These are phyloP conservation scores for Scalopus aquaticus DNA, from an alignment of 2,113 vertebrate genomes.

Conservation along the genomic window DNA sequence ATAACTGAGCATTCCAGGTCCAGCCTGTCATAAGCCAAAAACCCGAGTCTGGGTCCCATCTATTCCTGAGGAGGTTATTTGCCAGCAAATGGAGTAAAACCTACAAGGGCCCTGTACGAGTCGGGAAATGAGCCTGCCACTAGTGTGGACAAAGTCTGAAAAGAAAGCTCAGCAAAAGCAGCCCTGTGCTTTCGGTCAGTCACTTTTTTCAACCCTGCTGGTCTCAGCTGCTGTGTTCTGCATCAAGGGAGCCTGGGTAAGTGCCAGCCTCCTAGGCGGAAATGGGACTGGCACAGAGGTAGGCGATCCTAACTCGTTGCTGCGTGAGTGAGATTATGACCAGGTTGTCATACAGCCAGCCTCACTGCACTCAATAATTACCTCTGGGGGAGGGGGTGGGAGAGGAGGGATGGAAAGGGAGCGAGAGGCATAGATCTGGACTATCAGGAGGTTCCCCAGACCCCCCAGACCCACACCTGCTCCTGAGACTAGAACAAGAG, in stretches of 20 bases:
- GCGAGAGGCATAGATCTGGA: no score
- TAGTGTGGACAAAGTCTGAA: background rate
- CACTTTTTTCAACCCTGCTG: background rate
- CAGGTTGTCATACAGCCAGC: background rate
- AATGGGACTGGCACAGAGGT: background rate
- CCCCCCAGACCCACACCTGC: background rate
- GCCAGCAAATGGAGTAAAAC: slow-evolving; percentile 1
- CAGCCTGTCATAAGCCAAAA: background rate
- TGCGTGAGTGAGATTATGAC: background rate
- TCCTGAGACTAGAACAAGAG: background rate
- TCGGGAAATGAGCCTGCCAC: background rate
- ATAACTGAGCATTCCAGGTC: background rate
- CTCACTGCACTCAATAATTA: background rate
- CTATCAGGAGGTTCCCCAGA: background rate
- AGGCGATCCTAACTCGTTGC: background rate
- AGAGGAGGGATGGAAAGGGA: background rate
- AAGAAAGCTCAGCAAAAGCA: background rate
- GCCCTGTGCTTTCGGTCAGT: background rate
- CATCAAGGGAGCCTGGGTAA: background rate
- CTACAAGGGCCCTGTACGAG: background rate
- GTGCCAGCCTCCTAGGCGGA: background rate
- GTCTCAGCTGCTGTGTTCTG: background rate
- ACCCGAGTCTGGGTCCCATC: background rate
- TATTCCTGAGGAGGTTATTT: background rate
- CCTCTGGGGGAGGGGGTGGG: background rate